A percentile compares a stretch with the other conserved stretches of the same genome.
phyloP scores from a whole-genome alignment of 1,140 invertebrate species.

The Leptinotarsa texana region DNA sequence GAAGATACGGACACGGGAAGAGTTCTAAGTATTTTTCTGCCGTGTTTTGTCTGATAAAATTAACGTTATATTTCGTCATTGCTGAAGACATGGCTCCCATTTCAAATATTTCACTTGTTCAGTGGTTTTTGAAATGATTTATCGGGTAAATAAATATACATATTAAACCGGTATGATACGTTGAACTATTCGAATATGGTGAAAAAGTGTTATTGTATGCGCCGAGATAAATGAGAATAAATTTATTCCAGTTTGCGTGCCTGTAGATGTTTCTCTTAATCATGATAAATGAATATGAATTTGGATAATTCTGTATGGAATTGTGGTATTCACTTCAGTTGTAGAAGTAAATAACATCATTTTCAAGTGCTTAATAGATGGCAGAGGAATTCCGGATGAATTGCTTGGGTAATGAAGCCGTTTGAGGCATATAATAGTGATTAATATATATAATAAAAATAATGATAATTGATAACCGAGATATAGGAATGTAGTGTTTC shows the following conservation, averaged over 20 bases:
- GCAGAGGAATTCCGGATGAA: not conserved
- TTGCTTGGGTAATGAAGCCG: not conserved
- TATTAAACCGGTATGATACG: not conserved
- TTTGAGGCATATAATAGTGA: not conserved
- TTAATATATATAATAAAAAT: too few species aligned
- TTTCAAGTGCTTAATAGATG: constrained; percentile 19
- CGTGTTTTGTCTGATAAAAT: too few species aligned
- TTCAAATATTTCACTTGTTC: too few species aligned
- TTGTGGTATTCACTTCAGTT: constrained; percentile 12
- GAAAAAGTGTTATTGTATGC: not conserved
- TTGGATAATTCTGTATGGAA: constrained; percentile 17
- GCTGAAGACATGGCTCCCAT: too few species aligned
- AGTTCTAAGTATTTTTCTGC: too few species aligned
- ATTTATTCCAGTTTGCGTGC: not conserved
- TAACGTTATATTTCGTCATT: too few species aligned
- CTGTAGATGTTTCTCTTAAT: constrained; percentile 14
- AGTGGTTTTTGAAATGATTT: not conserved
- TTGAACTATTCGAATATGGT: not conserved
- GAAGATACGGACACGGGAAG: too few species aligned
- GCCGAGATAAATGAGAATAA: not conserved
- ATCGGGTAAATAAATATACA: not conserved
- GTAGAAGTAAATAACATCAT: constrained; percentile 19
- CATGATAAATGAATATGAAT: constrained; percentile 22
- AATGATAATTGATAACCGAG: too few species aligned
- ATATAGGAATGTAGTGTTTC: too few species aligned